Evolutionary conservation across 64 coral and sea anemone genomes (phyloP), one percentile per base, ranked within the genome.

Genomic region (Platygyra sinensis): DNA sequence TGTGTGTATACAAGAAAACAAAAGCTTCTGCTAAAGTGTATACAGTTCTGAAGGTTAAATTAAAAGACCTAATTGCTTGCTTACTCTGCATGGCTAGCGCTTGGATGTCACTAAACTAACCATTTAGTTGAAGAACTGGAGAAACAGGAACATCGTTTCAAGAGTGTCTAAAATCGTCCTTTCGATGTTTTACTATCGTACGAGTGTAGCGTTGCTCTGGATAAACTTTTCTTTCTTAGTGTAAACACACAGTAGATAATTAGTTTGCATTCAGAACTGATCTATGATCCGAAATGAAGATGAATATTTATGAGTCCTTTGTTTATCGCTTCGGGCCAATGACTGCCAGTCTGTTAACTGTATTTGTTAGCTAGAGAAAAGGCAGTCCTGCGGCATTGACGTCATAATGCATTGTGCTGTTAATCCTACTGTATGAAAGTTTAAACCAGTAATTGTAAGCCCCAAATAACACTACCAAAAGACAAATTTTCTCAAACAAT

Each of bases 271-370:
- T 85, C 42, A 64, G 39, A 72, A 85, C 71, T 71, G 81, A 85
- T 72, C 63, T 85, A n/a, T n/a, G 72, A 85, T 85, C 20, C 33
- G 13, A 67, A 52, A n/a, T 25, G 17, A 15, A n/a, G 20, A 72
- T 85, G 81, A 85, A 85, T 85, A 85, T 85, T 85, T 85, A 85
- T 85, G 5, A 85, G 1, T 50, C 32, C 49, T 52, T 85, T 85
- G 81, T 85, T 85, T 72, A 85, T 22, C 24, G 36, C 24, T 50
- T 51, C 3, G 10, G 67, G 63, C 81, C 81, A 85, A 85, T 83
- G 22, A 32, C 33, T 24, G 62, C 6, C 36, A 22, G 62, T 5
- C 60, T 49, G 11, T 25, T 2, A 10, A 3, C n/a, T 0, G 60
- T 63, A 71, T 85, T 67, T 71, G 81, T 85, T 85, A 52, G 81